phyloP scores from a whole-genome alignment of 2,113 vertebrate species.

The Neolamprologus variostigma region DNA sequence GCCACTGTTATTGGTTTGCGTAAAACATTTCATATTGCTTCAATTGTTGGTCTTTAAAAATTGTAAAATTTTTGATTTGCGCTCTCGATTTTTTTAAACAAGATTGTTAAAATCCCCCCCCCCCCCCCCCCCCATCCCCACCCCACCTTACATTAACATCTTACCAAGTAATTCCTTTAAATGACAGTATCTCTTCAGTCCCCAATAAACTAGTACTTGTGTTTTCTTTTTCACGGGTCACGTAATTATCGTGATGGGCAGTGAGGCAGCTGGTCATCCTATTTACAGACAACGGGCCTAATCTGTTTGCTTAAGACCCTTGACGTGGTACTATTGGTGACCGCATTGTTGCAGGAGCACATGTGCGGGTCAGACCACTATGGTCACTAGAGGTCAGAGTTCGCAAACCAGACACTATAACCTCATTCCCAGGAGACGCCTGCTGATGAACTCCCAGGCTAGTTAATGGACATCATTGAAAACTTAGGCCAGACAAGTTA shows the following conservation, averaged over 20 bases:
- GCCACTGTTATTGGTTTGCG: background rate
- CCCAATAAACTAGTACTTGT: background rate
- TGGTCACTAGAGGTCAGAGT: conserved; percentile 52
- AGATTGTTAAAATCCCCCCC: background rate
- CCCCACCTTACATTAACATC: background rate
- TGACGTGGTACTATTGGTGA: conserved; percentile 44
- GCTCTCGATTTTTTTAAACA: background rate
- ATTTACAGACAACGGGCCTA: conserved; percentile 53
- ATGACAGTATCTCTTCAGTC: background rate
- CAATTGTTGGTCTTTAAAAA: background rate
- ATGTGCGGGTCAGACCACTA: conserved; percentile 47
- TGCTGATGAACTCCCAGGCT: conserved; percentile 35
- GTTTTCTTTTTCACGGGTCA: conserved; percentile 34
- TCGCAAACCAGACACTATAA: conserved; percentile 30
- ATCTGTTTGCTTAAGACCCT: conserved; percentile 54
- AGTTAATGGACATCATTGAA: conserved; percentile 50
- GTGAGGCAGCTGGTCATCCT: conserved; percentile 44
- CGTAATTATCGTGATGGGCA: conserved; percentile 5
- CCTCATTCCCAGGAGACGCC: conserved; percentile 59
- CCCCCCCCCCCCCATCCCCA: too few species aligned
- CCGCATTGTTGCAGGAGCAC: conserved; percentile 38
- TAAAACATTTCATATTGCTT: background rate
- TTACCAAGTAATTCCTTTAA: background rate
- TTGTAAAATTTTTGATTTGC: background rate
- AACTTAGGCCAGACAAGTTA: conserved; percentile 2